phyloP scores from a whole-genome alignment of 2,888 invertebrate genomes.

The Nomada lathburiana region DNA sequence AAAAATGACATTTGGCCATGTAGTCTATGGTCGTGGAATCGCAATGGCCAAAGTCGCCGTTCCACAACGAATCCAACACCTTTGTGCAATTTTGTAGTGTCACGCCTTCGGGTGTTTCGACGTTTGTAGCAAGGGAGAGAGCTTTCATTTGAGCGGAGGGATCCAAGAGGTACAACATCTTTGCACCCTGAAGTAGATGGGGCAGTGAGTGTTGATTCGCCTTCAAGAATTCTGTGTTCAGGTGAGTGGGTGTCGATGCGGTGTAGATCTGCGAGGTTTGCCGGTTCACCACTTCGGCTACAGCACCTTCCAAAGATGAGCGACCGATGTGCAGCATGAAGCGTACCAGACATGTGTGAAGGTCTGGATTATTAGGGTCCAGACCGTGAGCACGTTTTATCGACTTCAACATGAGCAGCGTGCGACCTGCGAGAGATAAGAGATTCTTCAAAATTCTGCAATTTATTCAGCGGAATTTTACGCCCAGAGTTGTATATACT shows the following conservation, averaged over 20 bases:
- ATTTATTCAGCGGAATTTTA: too few relatives aligned
- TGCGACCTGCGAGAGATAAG: constrained; percentile 88
- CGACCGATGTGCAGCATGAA: constrained; percentile 87
- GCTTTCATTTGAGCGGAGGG: constrained; percentile 88
- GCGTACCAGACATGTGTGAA: constrained; percentile 94
- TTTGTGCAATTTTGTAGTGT: constrained; percentile 91
- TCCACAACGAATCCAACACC: constrained; percentile 91
- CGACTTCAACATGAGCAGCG: constrained; percentile 97
- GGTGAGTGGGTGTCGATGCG: constrained; percentile 85
- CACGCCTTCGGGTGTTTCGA: constrained; percentile 84
- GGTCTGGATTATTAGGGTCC: constrained; percentile 90
- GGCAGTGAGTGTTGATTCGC: constrained; percentile 87
- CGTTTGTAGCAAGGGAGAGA: constrained; percentile 87
- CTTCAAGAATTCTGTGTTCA: constrained; percentile 85
- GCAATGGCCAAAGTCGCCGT: constrained; percentile 92
- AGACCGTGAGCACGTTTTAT: constrained; percentile 94
- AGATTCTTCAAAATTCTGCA: background rate
- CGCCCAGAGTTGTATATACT: too few relatives aligned
- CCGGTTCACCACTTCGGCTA: constrained; percentile 85
- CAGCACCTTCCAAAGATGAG: constrained; percentile 84
- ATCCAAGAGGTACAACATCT: constrained; percentile 91
- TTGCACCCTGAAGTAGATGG: constrained; percentile 93
- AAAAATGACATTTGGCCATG: constrained; percentile 89
- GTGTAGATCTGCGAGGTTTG: constrained; percentile 87
- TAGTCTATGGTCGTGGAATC: constrained; percentile 88